These are phyloP conservation scores for Mya arenaria DNA, from an alignment of 1,140 invertebrate genomes.

Conservation along the genomic window DNA sequence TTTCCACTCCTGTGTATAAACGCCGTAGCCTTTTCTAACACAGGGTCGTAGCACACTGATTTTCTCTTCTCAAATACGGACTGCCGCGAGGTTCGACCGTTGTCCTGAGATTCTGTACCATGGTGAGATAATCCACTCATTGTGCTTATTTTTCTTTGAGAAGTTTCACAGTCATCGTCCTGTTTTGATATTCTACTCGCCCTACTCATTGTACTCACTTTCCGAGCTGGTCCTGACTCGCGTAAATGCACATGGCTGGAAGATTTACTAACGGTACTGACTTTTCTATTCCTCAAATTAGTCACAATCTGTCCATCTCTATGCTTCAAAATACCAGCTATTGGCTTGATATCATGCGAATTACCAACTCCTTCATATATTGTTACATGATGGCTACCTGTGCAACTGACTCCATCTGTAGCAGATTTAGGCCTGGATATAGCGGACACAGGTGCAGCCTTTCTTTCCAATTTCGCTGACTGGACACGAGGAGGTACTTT, in stretches of 20 bases:
- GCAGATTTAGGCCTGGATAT: neutral
- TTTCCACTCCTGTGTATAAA: constrained; percentile 50
- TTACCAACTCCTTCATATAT: too few relatives aligned
- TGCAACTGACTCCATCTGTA: too few relatives aligned
- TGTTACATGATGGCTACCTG: too few relatives aligned
- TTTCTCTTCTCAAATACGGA: constrained; percentile 20
- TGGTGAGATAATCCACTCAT: neutral
- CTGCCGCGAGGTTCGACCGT: neutral
- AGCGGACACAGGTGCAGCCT: neutral
- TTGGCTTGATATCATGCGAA: too few relatives aligned
- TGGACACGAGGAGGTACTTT: too few relatives aligned
- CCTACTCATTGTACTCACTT: neutral
- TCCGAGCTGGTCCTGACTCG: neutral
- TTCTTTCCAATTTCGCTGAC: too few relatives aligned
- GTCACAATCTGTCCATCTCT: too few relatives aligned
- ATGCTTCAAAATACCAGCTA: too few relatives aligned
- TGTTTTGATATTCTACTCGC: neutral
- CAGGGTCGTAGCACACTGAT: constrained; percentile 39
- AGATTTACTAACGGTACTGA: too few relatives aligned
- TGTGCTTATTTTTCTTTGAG: neutral
- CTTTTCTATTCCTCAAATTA: too few relatives aligned
- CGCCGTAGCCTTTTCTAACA: constrained; percentile 39
- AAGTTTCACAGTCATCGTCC: neutral
- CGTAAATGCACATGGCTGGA: neutral
- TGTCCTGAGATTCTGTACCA: neutral